Evolutionary conservation across 2,888 invertebrate species (phyloP), one percentile per base, ranked within the genome.

Genomic region (Lasioglossum vierecki): DNA sequence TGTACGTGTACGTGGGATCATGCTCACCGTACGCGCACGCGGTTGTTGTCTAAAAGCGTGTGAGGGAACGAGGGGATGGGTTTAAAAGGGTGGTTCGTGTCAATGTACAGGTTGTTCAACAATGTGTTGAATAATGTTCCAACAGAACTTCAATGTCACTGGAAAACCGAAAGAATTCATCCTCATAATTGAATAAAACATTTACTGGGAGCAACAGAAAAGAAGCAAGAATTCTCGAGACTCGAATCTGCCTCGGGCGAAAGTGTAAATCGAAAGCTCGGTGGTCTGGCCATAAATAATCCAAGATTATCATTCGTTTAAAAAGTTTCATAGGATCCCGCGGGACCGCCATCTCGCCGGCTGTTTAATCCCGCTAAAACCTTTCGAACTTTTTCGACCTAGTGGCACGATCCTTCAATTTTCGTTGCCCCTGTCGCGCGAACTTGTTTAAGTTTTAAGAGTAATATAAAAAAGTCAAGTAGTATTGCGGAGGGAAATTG

Each of bases 11-110:
- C 76, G 73, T 30, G 75, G 70, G 80, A 71, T 75, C 75, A 53
- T 72, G 72, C 71, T 72, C 63, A 22, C 35, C 46, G 70, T 68
- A 30, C 30, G 60, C 35, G 44, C 41, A 49, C 8, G 49, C 73
- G 68, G 83, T 83, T 73, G 79, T 79, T 76, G 68, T 72, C 74
- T 75, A 84, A 84, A 84, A 71, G 80, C 71, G 30, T 18, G 73
- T 22, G 57, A 76, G 70, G 75, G 70, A 70, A 68, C 76, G 70
- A 75, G 79, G 76, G 73, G 75, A 73, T 26, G 75, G 44, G 87
- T 35, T 75, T 81, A 68, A 80, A 84, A 85, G 80, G 76, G 53
- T 76, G 76, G 82, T 49, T 76, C 83, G 76, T 44, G n/a, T 26
- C 46, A 39, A 39, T n/a, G 4, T 79, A 79, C 35, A 39, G 66